A percentile compares a stretch with the other conserved stretches of the same genome.
phyloP scores from a whole-genome alignment of 2,888 invertebrate genomes.

The Cloeon dipterum region DNA sequence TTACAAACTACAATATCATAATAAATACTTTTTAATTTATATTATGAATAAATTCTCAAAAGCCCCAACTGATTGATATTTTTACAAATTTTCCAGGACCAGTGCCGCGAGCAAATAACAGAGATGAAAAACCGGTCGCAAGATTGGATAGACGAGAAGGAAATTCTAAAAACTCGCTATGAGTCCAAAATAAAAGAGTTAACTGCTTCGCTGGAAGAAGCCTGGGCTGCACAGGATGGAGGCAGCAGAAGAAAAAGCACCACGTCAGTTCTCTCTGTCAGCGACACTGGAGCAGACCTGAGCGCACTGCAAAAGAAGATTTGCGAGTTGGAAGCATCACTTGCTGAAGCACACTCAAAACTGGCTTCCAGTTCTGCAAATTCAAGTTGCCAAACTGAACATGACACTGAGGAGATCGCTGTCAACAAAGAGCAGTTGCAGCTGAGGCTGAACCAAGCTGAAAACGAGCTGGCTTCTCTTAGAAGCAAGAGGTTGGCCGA shows the following conservation, averaged over 20 bases:
- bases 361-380: too few species aligned
- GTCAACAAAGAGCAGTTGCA: neutral
- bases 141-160: neutral
- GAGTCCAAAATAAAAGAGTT: neutral
- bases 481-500: too few species aligned
- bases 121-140: neutral
- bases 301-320: neutral
- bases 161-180: neutral
- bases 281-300: too few species aligned
- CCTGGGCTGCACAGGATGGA: neutral
- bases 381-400: too few species aligned
- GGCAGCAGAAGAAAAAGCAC: too few species aligned
- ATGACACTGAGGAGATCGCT: too few species aligned
- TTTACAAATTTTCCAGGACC: neutral
- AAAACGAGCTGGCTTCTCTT: neutral
- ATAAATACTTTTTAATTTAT: too few species aligned
- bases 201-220: neutral
- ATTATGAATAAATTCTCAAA: too few species aligned
- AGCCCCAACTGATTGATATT: too few species aligned
- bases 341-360: too few species aligned
- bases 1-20: too few species aligned
- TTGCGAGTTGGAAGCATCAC: neutral
- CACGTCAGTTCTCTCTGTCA: too few species aligned
- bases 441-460: neutral
- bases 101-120: neutral